Conservation (phyloP, 2,888 invertebrate genomes). For the Protodeltote pygarga region DNA sequence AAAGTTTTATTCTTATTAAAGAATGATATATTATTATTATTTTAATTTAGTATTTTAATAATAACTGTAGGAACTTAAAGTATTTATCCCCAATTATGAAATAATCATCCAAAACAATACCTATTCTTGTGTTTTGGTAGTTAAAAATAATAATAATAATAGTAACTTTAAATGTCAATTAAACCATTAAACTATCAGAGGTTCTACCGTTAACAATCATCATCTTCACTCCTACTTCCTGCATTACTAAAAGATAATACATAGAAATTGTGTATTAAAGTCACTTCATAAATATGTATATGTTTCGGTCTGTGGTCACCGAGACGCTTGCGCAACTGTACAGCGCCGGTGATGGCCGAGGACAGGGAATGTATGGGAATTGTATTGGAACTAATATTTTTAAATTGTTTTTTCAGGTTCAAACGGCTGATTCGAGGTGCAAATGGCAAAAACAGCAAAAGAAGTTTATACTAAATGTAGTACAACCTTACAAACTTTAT, state of each 20-base stretch:
- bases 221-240: constrained; percentile 77
- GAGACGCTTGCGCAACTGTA: constrained; percentile 83
- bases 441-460: no score
- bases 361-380: constrained; percentile 49
- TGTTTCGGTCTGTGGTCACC: constrained; percentile 84
- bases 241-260: constrained; percentile 84
- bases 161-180: no score
- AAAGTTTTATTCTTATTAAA: no score
- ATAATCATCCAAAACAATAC: not conserved
- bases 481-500: no score
- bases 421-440: no score
- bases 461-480: no score
- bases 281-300: constrained; percentile 86
- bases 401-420: not conserved
- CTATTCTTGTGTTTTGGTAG: no score
- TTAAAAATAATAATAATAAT: no score
- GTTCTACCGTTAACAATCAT: constrained; percentile 81
- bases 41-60: no score
- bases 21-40: no score
- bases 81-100: no score
- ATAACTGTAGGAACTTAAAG: no score
- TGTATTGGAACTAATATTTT: constrained; percentile 11
- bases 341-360: constrained; percentile 70
- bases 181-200: constrained; percentile 59
- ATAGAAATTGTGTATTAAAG: constrained; percentile 87